phyloP scores from a whole-genome alignment of 2,888 invertebrate genomes.

The Euzetes globulus region DNA sequence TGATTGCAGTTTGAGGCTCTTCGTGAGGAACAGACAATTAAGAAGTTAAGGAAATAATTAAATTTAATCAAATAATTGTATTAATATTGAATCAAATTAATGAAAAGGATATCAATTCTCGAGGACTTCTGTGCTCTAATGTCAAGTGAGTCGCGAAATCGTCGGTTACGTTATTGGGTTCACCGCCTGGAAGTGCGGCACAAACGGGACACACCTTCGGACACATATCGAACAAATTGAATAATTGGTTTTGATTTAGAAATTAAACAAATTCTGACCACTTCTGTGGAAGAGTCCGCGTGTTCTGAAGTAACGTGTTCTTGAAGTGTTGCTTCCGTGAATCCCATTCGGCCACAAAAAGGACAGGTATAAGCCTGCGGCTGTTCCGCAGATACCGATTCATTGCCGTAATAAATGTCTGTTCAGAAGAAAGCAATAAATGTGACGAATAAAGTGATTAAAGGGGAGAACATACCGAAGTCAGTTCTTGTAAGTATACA shows the following conservation, averaged over 20 bases:
- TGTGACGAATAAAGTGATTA: slow-evolving; percentile 42
- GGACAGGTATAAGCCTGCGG: slow-evolving; percentile 96
- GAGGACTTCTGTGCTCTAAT: slow-evolving; percentile 68
- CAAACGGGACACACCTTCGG: slow-evolving; percentile 89
- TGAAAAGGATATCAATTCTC: slow-evolving; percentile 80
- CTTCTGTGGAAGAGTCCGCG: slow-evolving; percentile 81
- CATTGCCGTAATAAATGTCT: slow-evolving; percentile 94
- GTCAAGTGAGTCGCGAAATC: slow-evolving; percentile 95
- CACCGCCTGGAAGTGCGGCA: slow-evolving; percentile 90
- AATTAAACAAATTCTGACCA: slow-evolving; percentile 54
- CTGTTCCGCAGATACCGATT: slow-evolving; percentile 74
- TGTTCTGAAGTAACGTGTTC: slow-evolving; percentile 66
- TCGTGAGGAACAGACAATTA: slow-evolving; percentile 24
- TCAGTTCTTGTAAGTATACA: slow-evolving; percentile 94
- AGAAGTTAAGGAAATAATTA: slow-evolving; percentile 31
- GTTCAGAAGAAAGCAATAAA: slow-evolving; percentile 44
- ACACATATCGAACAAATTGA: neutral
- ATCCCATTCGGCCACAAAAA: slow-evolving; percentile 92
- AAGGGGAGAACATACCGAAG: slow-evolving; percentile 61
- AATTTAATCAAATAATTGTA: slow-evolving; percentile 12
- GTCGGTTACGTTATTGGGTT: slow-evolving; percentile 95
- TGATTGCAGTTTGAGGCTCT: slow-evolving; percentile 34
- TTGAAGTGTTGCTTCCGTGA: slow-evolving; percentile 81
- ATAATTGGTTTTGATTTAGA: neutral
- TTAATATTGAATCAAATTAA: neutral